These are phyloP conservation scores for Vesta saturnalis DNA, from an alignment of 2,888 invertebrate species.

Conservation along the genomic window DNA sequence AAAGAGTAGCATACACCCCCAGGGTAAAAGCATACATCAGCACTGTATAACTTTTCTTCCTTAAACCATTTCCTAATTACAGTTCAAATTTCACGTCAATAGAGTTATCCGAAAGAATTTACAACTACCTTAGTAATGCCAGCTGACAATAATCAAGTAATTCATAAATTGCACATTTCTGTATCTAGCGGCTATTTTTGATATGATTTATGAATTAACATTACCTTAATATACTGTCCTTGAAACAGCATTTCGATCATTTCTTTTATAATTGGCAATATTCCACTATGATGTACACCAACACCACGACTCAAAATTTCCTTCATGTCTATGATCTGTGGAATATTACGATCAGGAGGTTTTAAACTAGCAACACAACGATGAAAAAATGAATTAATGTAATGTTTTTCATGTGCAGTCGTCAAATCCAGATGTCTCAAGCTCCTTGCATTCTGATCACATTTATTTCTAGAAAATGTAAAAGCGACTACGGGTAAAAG, in stretches of 20 bases:
- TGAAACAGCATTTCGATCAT: conserved; percentile 98
- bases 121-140: too few species aligned
- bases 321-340: conserved; percentile 82
- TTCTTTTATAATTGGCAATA: conserved; percentile 98
- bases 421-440: conserved; percentile 80
- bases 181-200: neutral
- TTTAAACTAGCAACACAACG: conserved; percentile 80
- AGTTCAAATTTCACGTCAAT: too few species aligned
- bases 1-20: too few species aligned
- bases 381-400: conserved; percentile 87
- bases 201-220: neutral
- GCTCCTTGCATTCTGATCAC: conserved; percentile 71
- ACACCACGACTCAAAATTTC: conserved; percentile 84
- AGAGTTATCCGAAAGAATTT: too few species aligned
- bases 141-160: too few species aligned
- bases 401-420: conserved; percentile 83
- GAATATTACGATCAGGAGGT: conserved; percentile 86
- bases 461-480: conserved; percentile 88
- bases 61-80: too few species aligned
- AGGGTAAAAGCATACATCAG: too few species aligned
- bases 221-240: conserved; percentile 81
- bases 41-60: too few species aligned
- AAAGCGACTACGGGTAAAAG: conserved; percentile 95
- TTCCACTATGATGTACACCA: conserved; percentile 98
- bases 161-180: neutral